phyloP scores from a whole-genome alignment of 2,113 vertebrate species.

The Mystacornis crossleyi region DNA sequence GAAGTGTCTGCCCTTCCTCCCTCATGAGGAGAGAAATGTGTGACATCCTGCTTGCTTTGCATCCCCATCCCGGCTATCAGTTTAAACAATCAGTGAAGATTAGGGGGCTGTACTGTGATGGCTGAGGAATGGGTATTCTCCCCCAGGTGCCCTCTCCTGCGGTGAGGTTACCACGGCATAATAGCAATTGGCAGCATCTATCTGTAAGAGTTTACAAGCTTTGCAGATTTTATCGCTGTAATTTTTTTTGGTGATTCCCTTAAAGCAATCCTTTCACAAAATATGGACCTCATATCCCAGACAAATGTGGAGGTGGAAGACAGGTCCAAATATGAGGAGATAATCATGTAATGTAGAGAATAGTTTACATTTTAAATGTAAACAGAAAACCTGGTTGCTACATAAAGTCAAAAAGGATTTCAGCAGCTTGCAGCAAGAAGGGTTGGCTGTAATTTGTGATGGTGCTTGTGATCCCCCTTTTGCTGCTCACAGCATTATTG shows the following conservation, averaged over 20 bases:
- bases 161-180: neutral
- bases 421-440: neutral
- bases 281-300: neutral
- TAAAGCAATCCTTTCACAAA: neutral
- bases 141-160: neutral
- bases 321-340: neutral
- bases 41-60: neutral
- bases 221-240: neutral
- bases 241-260: neutral
- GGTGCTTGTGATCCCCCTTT: neutral
- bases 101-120: neutral
- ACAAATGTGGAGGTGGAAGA: neutral
- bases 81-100: neutral
- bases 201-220: neutral
- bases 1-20: neutral
- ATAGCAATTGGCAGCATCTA: neutral
- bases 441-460: neutral
- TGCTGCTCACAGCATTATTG: neutral
- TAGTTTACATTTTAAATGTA: neutral
- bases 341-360: neutral
- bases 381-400: neutral
- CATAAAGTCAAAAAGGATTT: neutral
- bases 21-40: neutral
- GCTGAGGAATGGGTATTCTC: neutral
- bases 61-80: neutral